Conservation (phyloP, 2,113 vertebrate species). For the Shinisaurus crocodilurus region DNA sequence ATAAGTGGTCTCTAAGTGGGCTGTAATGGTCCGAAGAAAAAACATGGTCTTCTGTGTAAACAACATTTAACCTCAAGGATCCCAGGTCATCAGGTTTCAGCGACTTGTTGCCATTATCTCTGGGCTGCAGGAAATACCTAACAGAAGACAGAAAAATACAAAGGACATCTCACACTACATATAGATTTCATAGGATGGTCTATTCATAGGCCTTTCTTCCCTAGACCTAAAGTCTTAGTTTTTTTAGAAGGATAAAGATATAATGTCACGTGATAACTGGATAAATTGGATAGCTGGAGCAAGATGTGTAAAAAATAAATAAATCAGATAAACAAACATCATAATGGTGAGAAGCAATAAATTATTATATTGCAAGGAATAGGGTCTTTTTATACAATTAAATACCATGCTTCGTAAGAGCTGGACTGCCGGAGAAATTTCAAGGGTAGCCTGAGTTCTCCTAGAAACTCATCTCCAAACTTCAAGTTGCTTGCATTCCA, state of each 20-base stretch:
- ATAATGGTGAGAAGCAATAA: slow-evolving; percentile 35
- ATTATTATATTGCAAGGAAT: slow-evolving; percentile 23
- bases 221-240: background rate
- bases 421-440: slow-evolving; percentile 89
- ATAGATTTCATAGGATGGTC: background rate
- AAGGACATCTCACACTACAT: slow-evolving; percentile 5
- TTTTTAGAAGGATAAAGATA: background rate
- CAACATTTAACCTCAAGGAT: slow-evolving; percentile 93
- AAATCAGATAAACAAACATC: background rate
- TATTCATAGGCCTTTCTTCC: slow-evolving; percentile 1
- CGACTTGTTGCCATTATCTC: slow-evolving; percentile 91
- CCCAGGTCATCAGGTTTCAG: slow-evolving; percentile 95
- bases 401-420: slow-evolving; percentile 92
- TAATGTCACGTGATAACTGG: background rate
- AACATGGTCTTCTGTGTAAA: slow-evolving; percentile 98
- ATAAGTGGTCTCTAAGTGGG: slow-evolving; percentile 88
- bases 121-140: slow-evolving; percentile 98
- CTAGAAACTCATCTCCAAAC: slow-evolving; percentile 97
- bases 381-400: slow-evolving; percentile 36
- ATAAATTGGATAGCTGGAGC: background rate
- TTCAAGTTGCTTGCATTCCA: slow-evolving; percentile 99
- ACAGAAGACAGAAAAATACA: slow-evolving; percentile 30
- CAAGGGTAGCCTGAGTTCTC: slow-evolving; percentile 91
- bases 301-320: background rate
- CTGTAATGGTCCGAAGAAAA: slow-evolving; percentile 93